Conservation (phyloP, 2,888 invertebrate species). For the Dryadula phaetusa region DNA sequence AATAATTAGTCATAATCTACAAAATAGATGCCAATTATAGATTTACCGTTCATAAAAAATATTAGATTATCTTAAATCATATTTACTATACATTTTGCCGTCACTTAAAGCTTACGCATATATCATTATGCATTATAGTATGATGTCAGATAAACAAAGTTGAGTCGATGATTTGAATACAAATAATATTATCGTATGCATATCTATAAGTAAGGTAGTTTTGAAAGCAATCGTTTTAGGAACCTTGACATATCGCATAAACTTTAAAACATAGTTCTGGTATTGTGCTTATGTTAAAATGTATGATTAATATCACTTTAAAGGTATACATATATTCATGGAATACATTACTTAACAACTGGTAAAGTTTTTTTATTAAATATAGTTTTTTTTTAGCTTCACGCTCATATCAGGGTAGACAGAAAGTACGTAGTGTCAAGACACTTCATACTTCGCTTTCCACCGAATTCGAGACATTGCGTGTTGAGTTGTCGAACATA, state of each 20-base stretch:
- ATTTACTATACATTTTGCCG: no score
- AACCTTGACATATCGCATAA: slow-evolving; percentile 40
- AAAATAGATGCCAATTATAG: no score
- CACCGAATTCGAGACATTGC: no score
- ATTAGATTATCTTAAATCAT: not conserved
- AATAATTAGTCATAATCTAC: no score
- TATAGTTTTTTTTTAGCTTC: no score
- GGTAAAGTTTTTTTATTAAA: no score
- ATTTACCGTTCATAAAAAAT: no score
- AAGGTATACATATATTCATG: not conserved
- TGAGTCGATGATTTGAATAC: not conserved
- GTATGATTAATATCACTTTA: not conserved
- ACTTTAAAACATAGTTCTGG: slow-evolving; percentile 4
- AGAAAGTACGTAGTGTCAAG: no score
- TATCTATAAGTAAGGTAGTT: not conserved
- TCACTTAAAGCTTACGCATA: not conserved
- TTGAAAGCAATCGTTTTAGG: slow-evolving; percentile 35
- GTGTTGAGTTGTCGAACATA: no score
- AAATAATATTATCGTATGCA: not conserved
- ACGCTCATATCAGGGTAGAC: no score
- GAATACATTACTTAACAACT: no score
- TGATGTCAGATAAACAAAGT: slow-evolving; percentile 13
- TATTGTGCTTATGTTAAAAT: not conserved
- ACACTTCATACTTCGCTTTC: no score
- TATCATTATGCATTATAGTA: slow-evolving; percentile 5